These are phyloP conservation scores for Micromussa lordhowensis DNA, from an alignment of 92 coral and sea anemone genomes.

Conservation along the genomic window DNA sequence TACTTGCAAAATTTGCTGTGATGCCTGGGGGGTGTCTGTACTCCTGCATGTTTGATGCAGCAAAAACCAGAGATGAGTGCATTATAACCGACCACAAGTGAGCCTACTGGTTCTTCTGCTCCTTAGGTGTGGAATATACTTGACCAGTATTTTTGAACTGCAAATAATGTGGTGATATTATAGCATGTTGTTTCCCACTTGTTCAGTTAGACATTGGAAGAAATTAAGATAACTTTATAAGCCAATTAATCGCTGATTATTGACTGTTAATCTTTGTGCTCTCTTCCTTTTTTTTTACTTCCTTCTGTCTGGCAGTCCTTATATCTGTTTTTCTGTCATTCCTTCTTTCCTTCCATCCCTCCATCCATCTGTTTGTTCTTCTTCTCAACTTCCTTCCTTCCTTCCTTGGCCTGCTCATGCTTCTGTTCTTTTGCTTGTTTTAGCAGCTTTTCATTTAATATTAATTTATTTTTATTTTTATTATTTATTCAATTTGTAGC, in stretches of 20 bases:
- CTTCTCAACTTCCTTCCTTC: not conserved
- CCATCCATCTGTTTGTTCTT: not conserved
- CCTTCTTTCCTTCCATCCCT: not conserved
- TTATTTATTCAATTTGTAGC: constrained; percentile 40
- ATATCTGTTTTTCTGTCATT: not conserved
- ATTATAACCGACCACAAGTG: not conserved
- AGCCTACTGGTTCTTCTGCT: not conserved
- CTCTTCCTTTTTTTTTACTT: too few relatives aligned
- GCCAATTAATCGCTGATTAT: too few relatives aligned
- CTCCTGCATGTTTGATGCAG: too few relatives aligned
- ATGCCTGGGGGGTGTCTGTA: too few relatives aligned
- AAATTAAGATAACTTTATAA: too few relatives aligned
- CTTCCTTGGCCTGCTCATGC: not conserved
- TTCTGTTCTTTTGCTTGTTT: not conserved
- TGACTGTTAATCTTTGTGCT: too few relatives aligned
- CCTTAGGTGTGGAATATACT: too few relatives aligned
- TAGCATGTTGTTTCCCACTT: not conserved
- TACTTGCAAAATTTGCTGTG: too few relatives aligned
- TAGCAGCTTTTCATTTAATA: too few relatives aligned
- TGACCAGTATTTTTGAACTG: not conserved
- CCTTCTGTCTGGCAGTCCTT: not conserved
- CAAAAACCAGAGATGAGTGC: not conserved
- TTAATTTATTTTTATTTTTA: too few relatives aligned
- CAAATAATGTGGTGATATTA: not conserved
- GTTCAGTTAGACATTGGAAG: not conserved